A percentile compares a stretch with the other conserved stretches of the same genome.
These are phyloP conservation scores for Teinopalpus imperialis DNA, from an alignment of 2,888 invertebrate genomes.

Conservation along the genomic window DNA sequence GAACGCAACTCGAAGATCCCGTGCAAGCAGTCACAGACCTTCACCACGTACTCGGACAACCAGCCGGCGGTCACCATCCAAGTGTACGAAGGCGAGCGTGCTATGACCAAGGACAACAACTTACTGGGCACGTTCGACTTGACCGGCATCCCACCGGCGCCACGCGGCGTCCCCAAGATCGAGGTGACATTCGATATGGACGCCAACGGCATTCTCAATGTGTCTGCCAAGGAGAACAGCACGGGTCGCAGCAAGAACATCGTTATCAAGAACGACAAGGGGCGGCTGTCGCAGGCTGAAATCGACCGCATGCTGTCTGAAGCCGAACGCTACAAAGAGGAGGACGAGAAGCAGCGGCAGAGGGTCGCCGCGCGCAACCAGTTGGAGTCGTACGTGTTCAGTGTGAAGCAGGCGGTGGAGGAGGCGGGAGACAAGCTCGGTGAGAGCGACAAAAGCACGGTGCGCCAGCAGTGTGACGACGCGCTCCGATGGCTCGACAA, in stretches of 20 bases:
- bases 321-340: slow-evolving; percentile 87
- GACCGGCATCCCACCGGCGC: slow-evolving; percentile 86
- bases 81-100: slow-evolving; percentile 89
- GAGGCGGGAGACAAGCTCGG: slow-evolving; percentile 83
- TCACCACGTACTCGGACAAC: slow-evolving; percentile 91
- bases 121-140: slow-evolving; percentile 84
- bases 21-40: slow-evolving; percentile 86
- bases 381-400: slow-evolving; percentile 87
- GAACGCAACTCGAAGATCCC: slow-evolving; percentile 88
- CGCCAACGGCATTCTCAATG: slow-evolving; percentile 91
- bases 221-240: slow-evolving; percentile 88
- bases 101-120: slow-evolving; percentile 91
- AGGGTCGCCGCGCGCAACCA: slow-evolving; percentile 86
- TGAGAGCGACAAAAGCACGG: slow-evolving; percentile 84
- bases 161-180: slow-evolving; percentile 85
- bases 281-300: slow-evolving; percentile 89
- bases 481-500: slow-evolving; percentile 87
- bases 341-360: slow-evolving; percentile 86
- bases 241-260: slow-evolving; percentile 87
- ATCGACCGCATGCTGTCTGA: slow-evolving; percentile 90
- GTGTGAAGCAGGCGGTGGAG: slow-evolving; percentile 85
- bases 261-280: slow-evolving; percentile 91
- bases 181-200: slow-evolving; percentile 89
- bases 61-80: slow-evolving; percentile 89
- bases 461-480: slow-evolving; percentile 78